Evolutionary conservation across 2,888 invertebrate genomes (phyloP), one percentile per base, ranked within the genome.

Genomic region (Euphydryas editha): DNA sequence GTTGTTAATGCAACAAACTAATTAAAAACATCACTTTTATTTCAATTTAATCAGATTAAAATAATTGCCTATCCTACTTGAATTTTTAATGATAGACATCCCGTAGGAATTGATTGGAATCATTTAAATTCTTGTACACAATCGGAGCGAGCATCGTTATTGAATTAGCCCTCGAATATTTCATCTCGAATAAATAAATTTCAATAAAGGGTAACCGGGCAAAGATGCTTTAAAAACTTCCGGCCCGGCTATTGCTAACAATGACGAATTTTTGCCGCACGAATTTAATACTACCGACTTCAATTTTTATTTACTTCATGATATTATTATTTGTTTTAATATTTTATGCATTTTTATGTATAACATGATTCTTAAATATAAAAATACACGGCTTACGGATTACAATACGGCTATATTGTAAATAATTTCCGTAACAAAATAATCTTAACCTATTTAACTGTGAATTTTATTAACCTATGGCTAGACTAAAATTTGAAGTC

Each of bases 11-110:
- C 11, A 11, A 39, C 11, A 15, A 37, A 39, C 10, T 39, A 3
- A 39, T 11, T 11, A 4, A 39, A 13, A 39, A 15, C 39, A 39
- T 39, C 1, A 47, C 20, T 30, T 2, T 47, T 20, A 2, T 47
- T 51, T 24, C 24, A 10, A 51, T n/a, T 11, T 24, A 51, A 24
- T 51, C 51, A 24, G n/a, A n/a, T 24, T 85, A 85, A 87, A 88
- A 84, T 89, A 87, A 88, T 89, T 88, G 85, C 84, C 86, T 81
- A 80, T 84, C 85, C 81, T 77, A 79, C 82, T 84, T 87, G 88
- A 91, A 89, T 89, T 88, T 90, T 90, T 88, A 88, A 92, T 91
- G 85, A 85, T 87, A 82, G 81, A 80, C 77, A 77, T 78, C 81
- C 84, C 83, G 82, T 77, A 82, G 81, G 78, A 84, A 88, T 90